Percentiles rank a stretch among this genome's conserved stretches.
These are phyloP conservation scores for Heliconius aoede DNA, from an alignment of 2,888 invertebrate genomes.

Conservation along the genomic window DNA sequence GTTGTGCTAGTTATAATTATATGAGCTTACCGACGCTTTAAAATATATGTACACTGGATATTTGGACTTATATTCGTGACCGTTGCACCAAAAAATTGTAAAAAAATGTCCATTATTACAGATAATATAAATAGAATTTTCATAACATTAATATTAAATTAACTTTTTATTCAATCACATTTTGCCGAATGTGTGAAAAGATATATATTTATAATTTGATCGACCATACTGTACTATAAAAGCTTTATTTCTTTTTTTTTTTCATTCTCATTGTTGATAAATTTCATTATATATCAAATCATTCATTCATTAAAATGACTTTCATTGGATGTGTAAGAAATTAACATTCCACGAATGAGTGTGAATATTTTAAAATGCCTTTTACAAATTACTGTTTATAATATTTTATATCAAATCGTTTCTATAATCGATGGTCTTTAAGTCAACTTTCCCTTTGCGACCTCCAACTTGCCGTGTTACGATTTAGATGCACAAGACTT, in stretches of 20 bases:
- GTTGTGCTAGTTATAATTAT: slow-evolving; percentile 59
- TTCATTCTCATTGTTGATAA: too few relatives aligned
- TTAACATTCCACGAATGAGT: slow-evolving; percentile 29
- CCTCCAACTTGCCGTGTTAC: slow-evolving; percentile 62
- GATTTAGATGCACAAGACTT: slow-evolving; percentile 73
- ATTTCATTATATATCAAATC: not conserved
- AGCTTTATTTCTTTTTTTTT: not conserved
- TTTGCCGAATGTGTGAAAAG: not conserved
- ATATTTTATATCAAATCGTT: not conserved
- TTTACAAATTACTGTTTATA: slow-evolving; percentile 28
- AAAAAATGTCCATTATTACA: not conserved
- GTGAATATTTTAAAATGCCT: slow-evolving; percentile 29
- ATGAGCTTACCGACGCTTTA: slow-evolving; percentile 77
- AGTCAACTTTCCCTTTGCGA: slow-evolving; percentile 33
- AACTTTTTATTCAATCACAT: not conserved
- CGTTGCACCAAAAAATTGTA: slow-evolving; percentile 15
- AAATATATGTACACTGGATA: slow-evolving; percentile 43
- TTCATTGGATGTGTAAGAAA: slow-evolving; percentile 1
- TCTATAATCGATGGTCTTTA: slow-evolving; percentile 2
- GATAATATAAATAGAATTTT: not conserved
- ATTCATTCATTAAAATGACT: not conserved
- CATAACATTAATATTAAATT: not conserved
- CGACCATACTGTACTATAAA: not conserved
- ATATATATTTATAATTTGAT: too few relatives aligned
- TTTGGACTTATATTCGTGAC: slow-evolving; percentile 21